Evolutionary conservation across 2,888 invertebrate genomes (phyloP).

Genomic region (Tanypteryx hageni): DNA sequence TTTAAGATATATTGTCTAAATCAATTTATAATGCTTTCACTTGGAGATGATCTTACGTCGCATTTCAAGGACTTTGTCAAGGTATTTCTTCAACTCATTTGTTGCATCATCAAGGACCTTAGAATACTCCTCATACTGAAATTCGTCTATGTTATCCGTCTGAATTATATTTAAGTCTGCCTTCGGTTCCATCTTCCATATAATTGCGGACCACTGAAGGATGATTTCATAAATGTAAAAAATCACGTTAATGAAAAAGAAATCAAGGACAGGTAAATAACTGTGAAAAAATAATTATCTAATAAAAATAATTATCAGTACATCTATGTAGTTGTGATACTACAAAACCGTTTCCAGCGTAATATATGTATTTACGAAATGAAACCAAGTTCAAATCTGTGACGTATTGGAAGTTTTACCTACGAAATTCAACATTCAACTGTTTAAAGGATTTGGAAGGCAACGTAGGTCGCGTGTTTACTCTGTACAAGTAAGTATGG

Average conservation of each 20-base stretch:
- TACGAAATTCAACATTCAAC: conserved; percentile 21
- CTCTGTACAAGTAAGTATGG: conserved; percentile 51
- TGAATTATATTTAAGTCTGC: background rate
- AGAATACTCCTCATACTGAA: conserved; percentile 11
- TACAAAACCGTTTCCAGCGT: too few relatives aligned
- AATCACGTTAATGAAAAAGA: too few relatives aligned
- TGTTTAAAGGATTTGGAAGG: conserved; percentile 46
- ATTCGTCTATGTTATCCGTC: background rate
- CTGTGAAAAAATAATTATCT: too few relatives aligned
- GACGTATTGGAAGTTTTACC: background rate
- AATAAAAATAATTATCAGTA: too few relatives aligned
- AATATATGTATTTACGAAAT: too few relatives aligned
- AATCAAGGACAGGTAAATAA: too few relatives aligned
- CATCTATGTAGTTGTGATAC: too few relatives aligned
- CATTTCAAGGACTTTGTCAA: conserved; percentile 48
- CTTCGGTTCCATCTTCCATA: background rate
- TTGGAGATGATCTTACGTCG: background rate
- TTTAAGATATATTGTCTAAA: background rate
- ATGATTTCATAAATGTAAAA: too few relatives aligned
- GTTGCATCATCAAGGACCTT: conserved; percentile 4
- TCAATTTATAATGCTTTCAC: background rate
- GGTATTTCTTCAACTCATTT: conserved; percentile 50
- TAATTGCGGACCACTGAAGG: too few relatives aligned
- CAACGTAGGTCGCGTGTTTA: conserved; percentile 64
- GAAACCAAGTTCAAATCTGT: background rate